Conservation (phyloP, 1,140 invertebrate species). For the Heliconius eleuchia region DNA sequence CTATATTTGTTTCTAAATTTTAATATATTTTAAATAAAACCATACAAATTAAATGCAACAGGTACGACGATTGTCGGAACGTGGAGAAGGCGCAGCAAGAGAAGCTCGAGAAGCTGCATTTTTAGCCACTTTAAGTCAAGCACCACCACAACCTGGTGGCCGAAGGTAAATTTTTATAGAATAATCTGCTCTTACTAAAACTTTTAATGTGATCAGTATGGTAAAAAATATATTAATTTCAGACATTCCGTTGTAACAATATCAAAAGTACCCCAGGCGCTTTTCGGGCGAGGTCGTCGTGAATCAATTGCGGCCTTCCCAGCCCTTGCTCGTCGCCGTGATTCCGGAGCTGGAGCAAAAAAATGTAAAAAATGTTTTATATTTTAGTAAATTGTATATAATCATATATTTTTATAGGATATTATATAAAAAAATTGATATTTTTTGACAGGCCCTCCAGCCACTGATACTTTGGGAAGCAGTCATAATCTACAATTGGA, state of each 20-base stretch:
- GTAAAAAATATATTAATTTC: conserved; percentile 44
- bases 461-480: conserved; percentile 86
- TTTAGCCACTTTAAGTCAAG: conserved; percentile 88
- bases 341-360: conserved; percentile 64
- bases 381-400: background rate
- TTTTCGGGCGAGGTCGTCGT: conserved; percentile 88
- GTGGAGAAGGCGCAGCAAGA: conserved; percentile 86
- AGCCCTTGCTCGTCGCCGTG: conserved; percentile 66
- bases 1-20: background rate
- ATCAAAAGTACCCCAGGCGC: conserved; percentile 86
- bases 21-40: background rate
- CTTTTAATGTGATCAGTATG: conserved; percentile 4
- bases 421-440: background rate
- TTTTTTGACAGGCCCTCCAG: conserved; percentile 82
- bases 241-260: conserved; percentile 92
- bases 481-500: conserved; percentile 91
- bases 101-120: conserved; percentile 89
- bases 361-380: conserved; percentile 60
- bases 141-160: conserved; percentile 86
- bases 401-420: background rate
- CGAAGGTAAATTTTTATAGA: conserved; percentile 70
- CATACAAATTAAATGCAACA: conserved; percentile 43
- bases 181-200: background rate
- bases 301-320: conserved; percentile 91
- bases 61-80: conserved; percentile 89